Percentiles rank a stretch among this genome's conserved stretches.
Conservation (phyloP, 1,140 invertebrate genomes). For the Aphis gossypii region DNA sequence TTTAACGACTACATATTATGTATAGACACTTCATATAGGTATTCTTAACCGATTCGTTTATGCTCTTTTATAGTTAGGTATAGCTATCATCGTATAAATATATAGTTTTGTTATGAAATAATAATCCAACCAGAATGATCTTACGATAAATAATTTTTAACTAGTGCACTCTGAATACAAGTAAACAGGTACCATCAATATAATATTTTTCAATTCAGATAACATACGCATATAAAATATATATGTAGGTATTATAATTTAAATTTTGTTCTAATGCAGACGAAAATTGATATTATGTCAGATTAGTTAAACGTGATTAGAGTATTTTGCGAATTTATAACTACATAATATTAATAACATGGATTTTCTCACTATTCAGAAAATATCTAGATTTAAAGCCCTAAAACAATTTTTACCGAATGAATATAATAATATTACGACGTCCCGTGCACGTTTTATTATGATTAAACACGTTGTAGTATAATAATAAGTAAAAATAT, state of each 20-base stretch:
- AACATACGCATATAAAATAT: neutral
- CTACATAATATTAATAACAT: neutral
- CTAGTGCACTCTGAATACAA: too few species aligned
- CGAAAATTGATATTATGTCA: neutral
- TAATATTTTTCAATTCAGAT: neutral
- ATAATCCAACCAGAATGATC: too few species aligned
- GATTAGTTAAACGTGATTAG: neutral
- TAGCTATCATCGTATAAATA: too few species aligned
- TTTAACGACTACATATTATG: too few species aligned
- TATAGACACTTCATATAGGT: too few species aligned
- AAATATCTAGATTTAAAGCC: neutral
- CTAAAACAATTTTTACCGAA: slow-evolving; percentile 35
- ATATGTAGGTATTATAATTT: neutral
- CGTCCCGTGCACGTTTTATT: slow-evolving; percentile 22
- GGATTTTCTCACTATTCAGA: neutral
- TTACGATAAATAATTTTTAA: too few species aligned
- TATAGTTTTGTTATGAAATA: too few species aligned
- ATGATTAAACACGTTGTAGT: slow-evolving; percentile 47
- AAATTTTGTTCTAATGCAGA: neutral
- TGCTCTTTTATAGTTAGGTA: too few species aligned
- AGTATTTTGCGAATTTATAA: neutral
- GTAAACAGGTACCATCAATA: too few species aligned
- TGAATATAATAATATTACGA: slow-evolving; percentile 28
- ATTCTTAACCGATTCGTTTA: too few species aligned
- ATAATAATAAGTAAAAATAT: slow-evolving; percentile 47